Conservation (phyloP, 1,140 invertebrate species). For the Portunus trituberculatus region DNA sequence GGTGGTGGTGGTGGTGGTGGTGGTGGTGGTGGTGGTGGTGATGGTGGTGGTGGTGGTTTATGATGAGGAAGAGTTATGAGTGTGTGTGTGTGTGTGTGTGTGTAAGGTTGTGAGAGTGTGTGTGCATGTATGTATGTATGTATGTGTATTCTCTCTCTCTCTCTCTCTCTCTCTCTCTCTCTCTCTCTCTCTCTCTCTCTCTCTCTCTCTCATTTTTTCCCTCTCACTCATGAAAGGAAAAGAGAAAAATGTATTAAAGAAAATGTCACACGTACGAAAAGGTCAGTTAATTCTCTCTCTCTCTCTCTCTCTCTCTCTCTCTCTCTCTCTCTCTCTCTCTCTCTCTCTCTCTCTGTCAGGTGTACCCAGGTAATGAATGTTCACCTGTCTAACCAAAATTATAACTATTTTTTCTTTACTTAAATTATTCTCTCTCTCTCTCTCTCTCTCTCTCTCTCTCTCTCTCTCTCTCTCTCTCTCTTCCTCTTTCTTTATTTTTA, state of each 20-base stretch:
- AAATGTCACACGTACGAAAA: neutral
- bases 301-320: no score
- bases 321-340: no score
- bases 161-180: neutral
- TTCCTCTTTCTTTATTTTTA: neutral
- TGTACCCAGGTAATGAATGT: no score
- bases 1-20: neutral
- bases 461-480: no score
- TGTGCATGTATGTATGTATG: neutral
- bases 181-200: no score
- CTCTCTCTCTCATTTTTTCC: no score
- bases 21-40: neutral
- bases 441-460: no score
- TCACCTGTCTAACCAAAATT: no score
- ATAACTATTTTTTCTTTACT: no score
- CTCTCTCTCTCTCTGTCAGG: no score
- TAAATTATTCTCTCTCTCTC: no score
- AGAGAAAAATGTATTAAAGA: neutral
- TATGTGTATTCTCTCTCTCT: no score
- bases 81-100: constrained; percentile 20
- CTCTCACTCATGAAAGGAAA: neutral
- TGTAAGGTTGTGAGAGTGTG: neutral
- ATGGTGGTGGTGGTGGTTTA: neutral
- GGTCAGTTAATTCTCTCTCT: neutral
- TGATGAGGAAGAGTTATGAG: neutral